Percentiles rank a stretch among this genome's conserved stretches.
These are phyloP conservation scores for Dryobates pubescens DNA, from an alignment of 2,797 vertebrate genomes.

Conservation along the genomic window DNA sequence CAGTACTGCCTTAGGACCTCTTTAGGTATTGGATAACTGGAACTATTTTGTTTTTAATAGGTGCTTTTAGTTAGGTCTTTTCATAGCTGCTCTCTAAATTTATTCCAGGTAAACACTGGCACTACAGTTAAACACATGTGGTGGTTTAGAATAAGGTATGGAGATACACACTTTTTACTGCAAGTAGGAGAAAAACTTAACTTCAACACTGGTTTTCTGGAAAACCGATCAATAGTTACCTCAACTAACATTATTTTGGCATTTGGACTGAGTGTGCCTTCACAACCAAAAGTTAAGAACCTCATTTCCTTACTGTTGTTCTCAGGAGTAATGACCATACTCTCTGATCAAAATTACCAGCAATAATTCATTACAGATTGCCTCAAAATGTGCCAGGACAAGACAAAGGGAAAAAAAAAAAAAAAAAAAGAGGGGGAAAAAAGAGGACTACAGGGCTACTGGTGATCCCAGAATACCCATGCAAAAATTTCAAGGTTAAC, in stretches of 20 bases:
- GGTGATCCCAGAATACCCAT: background rate
- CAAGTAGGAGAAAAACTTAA: background rate
- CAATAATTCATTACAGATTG: background rate
- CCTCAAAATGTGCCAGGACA: background rate
- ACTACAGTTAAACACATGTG: background rate
- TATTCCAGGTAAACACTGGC: background rate
- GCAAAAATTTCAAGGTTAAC: background rate
- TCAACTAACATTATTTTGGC: background rate
- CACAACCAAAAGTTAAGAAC: background rate
- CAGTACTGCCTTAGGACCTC: background rate
- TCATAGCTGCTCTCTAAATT: background rate
- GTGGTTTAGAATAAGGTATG: background rate
- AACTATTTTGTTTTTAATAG: background rate
- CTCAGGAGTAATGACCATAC: background rate
- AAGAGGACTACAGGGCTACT: background rate
- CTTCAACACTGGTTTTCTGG: background rate
- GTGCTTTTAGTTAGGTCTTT: background rate
- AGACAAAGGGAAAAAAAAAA: background rate
- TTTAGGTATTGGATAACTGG: background rate
- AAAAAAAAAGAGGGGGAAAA: background rate
- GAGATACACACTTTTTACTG: rapidly evolving
- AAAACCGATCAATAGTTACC: background rate
- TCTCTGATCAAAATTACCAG: background rate
- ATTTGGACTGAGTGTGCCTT: background rate
- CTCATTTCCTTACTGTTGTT: background rate